Base-by-base conservation (phyloP, 37 sponge, comb jelly and placozoan species). In the Oopsacas minuta region DNA sequence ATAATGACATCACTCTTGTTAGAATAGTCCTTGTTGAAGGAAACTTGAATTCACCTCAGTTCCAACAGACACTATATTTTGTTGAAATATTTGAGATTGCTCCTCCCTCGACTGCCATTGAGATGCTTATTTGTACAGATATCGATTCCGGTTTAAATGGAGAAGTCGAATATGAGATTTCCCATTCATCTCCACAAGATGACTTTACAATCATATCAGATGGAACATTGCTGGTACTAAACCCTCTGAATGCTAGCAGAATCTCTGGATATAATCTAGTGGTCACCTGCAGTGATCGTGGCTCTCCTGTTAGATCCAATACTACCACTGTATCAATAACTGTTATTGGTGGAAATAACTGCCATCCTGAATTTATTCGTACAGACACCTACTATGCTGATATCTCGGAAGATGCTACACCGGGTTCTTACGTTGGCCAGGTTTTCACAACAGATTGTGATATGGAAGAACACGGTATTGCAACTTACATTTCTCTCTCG, bases 371-470 rank as follows among this genome's bases (percentile, higher is more conserved):
- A 7, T 61, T 61, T n/a, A 12, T 61, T 12, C 7, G 20, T 34
- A 61, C 75, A 5, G 22, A 61, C 75, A 61, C 75, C 32, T 61
- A 61, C 30, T 61, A 25, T 12, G 30, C 20, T n/a, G 28, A n/a
- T n/a, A 61, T 61, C 28, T 61, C 75, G 20, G 75, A 61, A n/a
- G 75, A 61, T n/a, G 75, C 30, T 5, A 25, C 20, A 12, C 30
- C 22, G 28, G 75, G 75, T 12, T 10, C 75, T 7, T 25, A 32
- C 28, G 75, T 61, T 3, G 75, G 75, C 5, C 75, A 61, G 28
- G 75, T 61, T 5, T 61, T 61, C 75, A 61, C 75, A n/a, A 61
- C 75, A 3, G 75, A 61, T n/a, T 61, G 75, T n/a, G 75, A 61
- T 34, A n/a, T 61, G 22, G 75, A 12, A 61, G 28, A 32, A 3